These are phyloP conservation scores for Rhagonycha fulva DNA, from an alignment of 2,888 invertebrate species.

Conservation along the genomic window DNA sequence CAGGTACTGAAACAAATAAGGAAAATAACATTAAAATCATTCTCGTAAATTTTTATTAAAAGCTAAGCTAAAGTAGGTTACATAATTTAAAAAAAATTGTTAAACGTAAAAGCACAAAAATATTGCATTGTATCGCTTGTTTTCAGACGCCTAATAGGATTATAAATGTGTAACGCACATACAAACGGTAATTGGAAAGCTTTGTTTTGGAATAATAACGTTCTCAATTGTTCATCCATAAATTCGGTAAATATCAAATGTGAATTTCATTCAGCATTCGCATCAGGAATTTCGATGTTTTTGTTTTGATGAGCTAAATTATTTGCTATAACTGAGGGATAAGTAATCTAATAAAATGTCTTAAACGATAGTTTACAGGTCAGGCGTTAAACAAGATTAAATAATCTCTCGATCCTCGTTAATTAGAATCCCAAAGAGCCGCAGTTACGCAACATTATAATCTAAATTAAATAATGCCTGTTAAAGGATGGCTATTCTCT, in stretches of 20 bases:
- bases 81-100: background rate
- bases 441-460: conserved; percentile 44
- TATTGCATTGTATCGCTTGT: conserved; percentile 27
- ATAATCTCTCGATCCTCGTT: conserved; percentile 50
- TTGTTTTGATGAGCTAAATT: conserved; percentile 16
- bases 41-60: background rate
- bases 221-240: conserved; percentile 26
- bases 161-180: conserved; percentile 30
- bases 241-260: conserved; percentile 26
- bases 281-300: conserved; percentile 16
- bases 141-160: conserved; percentile 31
- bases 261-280: conserved; percentile 6
- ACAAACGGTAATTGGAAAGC: conserved; percentile 29
- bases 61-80: background rate
- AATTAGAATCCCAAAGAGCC: conserved; percentile 47
- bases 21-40: background rate
- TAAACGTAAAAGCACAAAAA: conserved; percentile 19
- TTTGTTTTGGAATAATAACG: conserved; percentile 29
- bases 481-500: conserved; percentile 37
- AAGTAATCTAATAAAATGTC: conserved; percentile 42
- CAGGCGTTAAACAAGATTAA: conserved; percentile 51
- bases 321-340: conserved; percentile 15
- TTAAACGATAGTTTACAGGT: conserved; percentile 45
- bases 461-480: conserved; percentile 52
- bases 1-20: conserved; percentile 62